Evolutionary conservation across 2,113 vertebrate species (phyloP).

Genomic region (Stigmatopora argus): DNA sequence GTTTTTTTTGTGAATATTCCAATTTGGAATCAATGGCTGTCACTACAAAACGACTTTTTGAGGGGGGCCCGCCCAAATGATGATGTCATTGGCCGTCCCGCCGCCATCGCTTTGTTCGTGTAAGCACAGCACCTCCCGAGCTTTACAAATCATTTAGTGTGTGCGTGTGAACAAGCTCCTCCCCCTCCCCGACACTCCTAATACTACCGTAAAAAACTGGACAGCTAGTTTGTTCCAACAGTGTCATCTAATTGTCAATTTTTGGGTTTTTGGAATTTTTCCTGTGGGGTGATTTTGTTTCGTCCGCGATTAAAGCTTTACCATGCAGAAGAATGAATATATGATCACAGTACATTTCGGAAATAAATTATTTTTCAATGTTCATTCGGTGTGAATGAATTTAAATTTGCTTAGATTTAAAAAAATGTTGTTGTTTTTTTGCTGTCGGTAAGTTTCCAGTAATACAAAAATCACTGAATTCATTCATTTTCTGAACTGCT

Average conservation of each 20-base stretch:
- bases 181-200: constrained; percentile 34
- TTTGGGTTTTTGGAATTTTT: constrained; percentile 35
- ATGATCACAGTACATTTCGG: constrained; percentile 71
- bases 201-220: constrained; percentile 57
- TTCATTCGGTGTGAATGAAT: constrained; percentile 13
- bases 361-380: constrained; percentile 77
- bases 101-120: constrained; percentile 36
- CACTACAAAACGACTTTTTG: background rate
- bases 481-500: too few species aligned
- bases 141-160: constrained; percentile 59
- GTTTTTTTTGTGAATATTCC: background rate
- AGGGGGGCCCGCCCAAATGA: constrained; percentile 3
- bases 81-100: constrained; percentile 57
- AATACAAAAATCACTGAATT: too few species aligned
- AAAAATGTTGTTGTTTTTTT: background rate
- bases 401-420: background rate
- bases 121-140: constrained; percentile 39
- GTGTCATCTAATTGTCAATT: constrained; percentile 30
- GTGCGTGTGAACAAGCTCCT: constrained; percentile 48
- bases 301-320: constrained; percentile 63
- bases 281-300: constrained; percentile 14
- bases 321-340: constrained; percentile 71
- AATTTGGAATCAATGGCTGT: background rate
- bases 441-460: too few species aligned
- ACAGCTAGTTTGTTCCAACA: constrained; percentile 53